Base-by-base conservation (phyloP, 1,140 invertebrate species). In the Drosophila santomea region DNA sequence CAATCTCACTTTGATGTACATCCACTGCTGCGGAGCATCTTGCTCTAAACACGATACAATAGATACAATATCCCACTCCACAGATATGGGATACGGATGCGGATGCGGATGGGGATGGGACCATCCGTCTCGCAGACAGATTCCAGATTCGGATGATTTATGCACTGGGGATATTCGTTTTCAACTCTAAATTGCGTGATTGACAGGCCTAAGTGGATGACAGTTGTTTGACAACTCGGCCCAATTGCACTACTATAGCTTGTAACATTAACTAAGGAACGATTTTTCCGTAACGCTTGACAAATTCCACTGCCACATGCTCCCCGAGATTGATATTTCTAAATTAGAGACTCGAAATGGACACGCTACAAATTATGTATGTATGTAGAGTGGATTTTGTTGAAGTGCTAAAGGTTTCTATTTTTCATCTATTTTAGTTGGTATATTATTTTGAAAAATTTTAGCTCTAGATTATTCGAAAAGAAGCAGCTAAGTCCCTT, bases 131-230 rank as follows among this genome's bases (percentile, higher is more conserved):
- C 47, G 35, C n/a, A 36, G 74, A 73, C 61, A 64, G 64, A 55
- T 63, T 74, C 45, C 61, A 64, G 64, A 55, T 63, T 74, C 45
- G 43, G 60, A 88, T 88, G 85, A 88, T 88, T 88, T 88, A 88
- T 88, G 83, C 84, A 71, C 63, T 79, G 60, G 72, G 58, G 47
- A 45, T 83, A 76, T 76, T 61, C 62, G 56, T 80, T 67, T 32
- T 78, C 74, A 84, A 80, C 68, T 88, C 84, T 43, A 83, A 89
- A 62, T 73, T 57, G 59, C 72, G 78, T 91, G 90, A 91, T 91
- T 91, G 90, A 91, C 90, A 90, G 90, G 60, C 74, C 80, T 78
- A 91, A 91, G 90, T 91, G 90, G 80, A 81, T 91, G 90, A 91
- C 90, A 91, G 83, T 91, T 91, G 90, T 90, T 86, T 91, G 90